These are phyloP conservation scores for Pseudonaja textilis DNA, from an alignment of 2,113 vertebrate genomes.

Conservation along the genomic window DNA sequence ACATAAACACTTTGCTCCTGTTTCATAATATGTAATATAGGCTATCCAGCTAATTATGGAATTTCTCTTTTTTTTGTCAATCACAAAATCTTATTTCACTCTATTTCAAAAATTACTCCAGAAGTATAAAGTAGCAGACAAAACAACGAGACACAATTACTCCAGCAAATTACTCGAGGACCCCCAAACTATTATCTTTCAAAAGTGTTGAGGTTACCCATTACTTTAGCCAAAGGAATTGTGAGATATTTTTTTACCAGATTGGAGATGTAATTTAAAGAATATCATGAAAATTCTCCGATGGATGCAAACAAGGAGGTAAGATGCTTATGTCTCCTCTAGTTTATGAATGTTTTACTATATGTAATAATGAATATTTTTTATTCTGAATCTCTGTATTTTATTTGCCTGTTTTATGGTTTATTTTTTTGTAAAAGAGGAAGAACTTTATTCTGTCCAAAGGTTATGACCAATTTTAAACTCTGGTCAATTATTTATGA, in stretches of 20 bases:
- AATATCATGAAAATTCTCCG: not conserved
- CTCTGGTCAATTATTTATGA: constrained; percentile 67
- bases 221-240: not conserved
- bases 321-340: constrained; percentile 28
- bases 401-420: not conserved
- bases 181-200: not conserved
- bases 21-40: not conserved
- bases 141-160: not conserved
- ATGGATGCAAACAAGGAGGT: not conserved
- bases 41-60: not conserved
- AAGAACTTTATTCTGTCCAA: constrained; percentile 49
- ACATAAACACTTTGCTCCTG: not conserved
- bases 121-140: not conserved
- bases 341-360: constrained; percentile 46
- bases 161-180: constrained; percentile 8
- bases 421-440: not conserved
- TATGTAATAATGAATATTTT: constrained; percentile 43
- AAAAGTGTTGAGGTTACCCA: not conserved
- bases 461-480: constrained; percentile 62
- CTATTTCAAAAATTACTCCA: not conserved
- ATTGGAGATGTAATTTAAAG: not conserved
- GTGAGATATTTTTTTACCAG: not conserved
- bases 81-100: not conserved
- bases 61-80: not conserved
- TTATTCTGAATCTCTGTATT: constrained; percentile 25